phyloP scores from a whole-genome alignment of 2,888 invertebrate genomes.

The Scrobipalpa atriplicella region DNA sequence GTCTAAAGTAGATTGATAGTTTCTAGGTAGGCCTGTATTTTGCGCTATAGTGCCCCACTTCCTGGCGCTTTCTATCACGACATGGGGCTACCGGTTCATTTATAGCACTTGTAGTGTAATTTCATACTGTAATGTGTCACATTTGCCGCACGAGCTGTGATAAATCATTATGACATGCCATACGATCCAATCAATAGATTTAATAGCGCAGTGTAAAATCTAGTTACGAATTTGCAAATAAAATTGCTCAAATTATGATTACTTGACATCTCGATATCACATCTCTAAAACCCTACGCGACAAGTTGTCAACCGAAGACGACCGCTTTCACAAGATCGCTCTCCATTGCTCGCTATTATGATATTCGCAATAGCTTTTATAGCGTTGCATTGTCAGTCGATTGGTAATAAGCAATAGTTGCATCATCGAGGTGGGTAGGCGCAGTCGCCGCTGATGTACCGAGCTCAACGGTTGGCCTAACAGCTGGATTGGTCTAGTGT shows the following conservation, averaged over 20 bases:
- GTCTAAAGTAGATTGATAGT: slow-evolving; percentile 1
- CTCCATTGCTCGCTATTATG: slow-evolving; percentile 27
- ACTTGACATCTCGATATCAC: background rate
- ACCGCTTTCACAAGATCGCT: slow-evolving; percentile 28
- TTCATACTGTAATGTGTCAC: background rate
- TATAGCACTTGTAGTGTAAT: background rate
- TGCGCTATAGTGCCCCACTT: slow-evolving; percentile 5
- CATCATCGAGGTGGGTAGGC: slow-evolving; percentile 60
- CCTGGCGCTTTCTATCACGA: background rate
- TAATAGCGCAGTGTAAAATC: background rate
- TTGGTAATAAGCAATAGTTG: slow-evolving; percentile 65
- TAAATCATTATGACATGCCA: background rate
- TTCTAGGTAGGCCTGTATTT: background rate
- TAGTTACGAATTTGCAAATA: background rate
- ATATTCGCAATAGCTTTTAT: slow-evolving; percentile 36
- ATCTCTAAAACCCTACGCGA: background rate
- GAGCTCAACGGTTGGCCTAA: slow-evolving; percentile 51
- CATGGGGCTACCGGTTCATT: background rate
- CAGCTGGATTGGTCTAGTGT: slow-evolving; percentile 22
- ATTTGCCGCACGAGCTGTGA: slow-evolving; percentile 3
- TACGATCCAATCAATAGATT: background rate
- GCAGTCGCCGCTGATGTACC: slow-evolving; percentile 56
- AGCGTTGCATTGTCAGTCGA: slow-evolving; percentile 48
- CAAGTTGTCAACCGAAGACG: slow-evolving; percentile 11
- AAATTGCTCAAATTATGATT: background rate